Percentiles rank a stretch among this genome's conserved stretches.
Conservation (phyloP, 2,113 vertebrate genomes). For the Heterotis niloticus region DNA sequence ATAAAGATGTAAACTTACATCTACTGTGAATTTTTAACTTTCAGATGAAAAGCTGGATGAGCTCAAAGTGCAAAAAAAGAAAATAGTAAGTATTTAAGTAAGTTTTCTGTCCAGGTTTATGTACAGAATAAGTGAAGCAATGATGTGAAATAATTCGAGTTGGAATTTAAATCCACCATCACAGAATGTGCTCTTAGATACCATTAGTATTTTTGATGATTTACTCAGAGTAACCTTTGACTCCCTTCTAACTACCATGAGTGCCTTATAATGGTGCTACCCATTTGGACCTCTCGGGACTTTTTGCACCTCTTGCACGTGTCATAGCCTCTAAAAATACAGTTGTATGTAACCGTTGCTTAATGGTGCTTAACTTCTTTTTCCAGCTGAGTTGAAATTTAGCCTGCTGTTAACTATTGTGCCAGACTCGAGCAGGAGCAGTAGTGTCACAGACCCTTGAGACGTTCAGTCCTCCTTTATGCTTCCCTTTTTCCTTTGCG, state of each 20-base stretch:
- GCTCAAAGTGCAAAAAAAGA: conserved; percentile 86
- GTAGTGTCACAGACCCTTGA: not conserved
- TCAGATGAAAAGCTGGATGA: conserved; percentile 90
- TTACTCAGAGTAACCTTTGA: conserved; percentile 26
- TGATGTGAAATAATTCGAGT: not conserved
- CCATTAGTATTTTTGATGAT: conserved; percentile 21
- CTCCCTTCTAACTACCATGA: conserved; percentile 27
- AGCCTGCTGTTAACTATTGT: conserved; percentile 18
- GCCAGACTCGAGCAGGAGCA: not conserved
- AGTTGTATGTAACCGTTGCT: conserved; percentile 27
- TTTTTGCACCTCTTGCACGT: conserved; percentile 7
- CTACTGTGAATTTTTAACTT: conserved; percentile 29
- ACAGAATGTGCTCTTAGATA: not conserved
- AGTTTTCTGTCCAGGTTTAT: not conserved
- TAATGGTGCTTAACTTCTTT: conserved; percentile 27
- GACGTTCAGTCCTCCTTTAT: conserved; percentile 33
- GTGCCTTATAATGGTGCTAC: conserved; percentile 27
- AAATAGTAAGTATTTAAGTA: conserved; percentile 82
- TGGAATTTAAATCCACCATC: not conserved
- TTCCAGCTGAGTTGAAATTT: conserved; percentile 27
- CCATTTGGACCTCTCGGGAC: conserved; percentile 28
- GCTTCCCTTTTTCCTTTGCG: conserved; percentile 69
- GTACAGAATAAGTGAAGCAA: not conserved
- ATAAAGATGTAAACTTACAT: not conserved
- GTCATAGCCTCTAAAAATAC: conserved; percentile 27